Conservation (phyloP, 2,888 invertebrate species). For the Pheosia tremula region DNA sequence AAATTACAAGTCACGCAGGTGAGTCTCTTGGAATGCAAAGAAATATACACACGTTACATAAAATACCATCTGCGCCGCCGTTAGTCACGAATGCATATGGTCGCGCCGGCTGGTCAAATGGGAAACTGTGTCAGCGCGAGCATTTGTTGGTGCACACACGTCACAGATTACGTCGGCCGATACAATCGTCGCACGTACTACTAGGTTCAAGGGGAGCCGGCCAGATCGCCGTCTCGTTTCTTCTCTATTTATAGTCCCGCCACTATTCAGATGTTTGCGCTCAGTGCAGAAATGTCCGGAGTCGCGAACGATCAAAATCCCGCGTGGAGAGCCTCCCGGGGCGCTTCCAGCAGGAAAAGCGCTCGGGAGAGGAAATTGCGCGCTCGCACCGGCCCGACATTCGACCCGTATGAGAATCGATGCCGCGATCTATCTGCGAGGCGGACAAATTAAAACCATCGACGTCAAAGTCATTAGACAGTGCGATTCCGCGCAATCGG, state of each 20-base stretch:
- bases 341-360: slow-evolving; percentile 52
- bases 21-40: slow-evolving; percentile 43
- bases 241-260: slow-evolving; percentile 80
- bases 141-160: slow-evolving; percentile 73
- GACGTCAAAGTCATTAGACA: slow-evolving; percentile 65
- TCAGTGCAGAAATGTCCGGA: slow-evolving; percentile 82
- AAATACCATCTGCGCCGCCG: slow-evolving; percentile 62
- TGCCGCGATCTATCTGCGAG: slow-evolving; percentile 35
- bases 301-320: slow-evolving; percentile 71
- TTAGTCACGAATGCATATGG: slow-evolving; percentile 71
- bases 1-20: slow-evolving; percentile 39
- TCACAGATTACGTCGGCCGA: slow-evolving; percentile 71
- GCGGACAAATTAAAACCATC: slow-evolving; percentile 59
- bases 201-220: slow-evolving; percentile 83
- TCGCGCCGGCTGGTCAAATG: slow-evolving; percentile 74
- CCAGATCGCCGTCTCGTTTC: slow-evolving; percentile 76
- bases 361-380: slow-evolving; percentile 51
- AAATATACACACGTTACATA: slow-evolving; percentile 49
- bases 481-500: slow-evolving; percentile 68
- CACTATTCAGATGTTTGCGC: slow-evolving; percentile 78
- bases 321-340: slow-evolving; percentile 57
- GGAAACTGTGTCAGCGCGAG: slow-evolving; percentile 80
- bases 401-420: slow-evolving; percentile 43
- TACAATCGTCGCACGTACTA: slow-evolving; percentile 60
- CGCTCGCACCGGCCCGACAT: slow-evolving; percentile 36